Evolutionary conservation across 2,888 invertebrate genomes (phyloP), one percentile per base, ranked within the genome.

Genomic region (Deladenus siricidicola): DNA sequence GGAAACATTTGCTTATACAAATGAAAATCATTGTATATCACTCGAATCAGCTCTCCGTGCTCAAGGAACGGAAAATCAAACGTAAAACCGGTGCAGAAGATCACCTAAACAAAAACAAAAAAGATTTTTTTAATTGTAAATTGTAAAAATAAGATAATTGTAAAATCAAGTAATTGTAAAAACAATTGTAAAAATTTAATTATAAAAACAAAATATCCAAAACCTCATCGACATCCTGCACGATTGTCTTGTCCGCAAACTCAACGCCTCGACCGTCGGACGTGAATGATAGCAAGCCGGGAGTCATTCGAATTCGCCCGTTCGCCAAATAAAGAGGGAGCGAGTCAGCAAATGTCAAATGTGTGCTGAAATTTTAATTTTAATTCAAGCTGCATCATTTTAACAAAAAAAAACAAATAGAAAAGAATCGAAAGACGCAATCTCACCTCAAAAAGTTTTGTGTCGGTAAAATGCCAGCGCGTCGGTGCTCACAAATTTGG

Each of bases 311-410:
- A 21, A 69, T 43, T 10, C 55, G 56, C 3, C 70, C 70, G 14
- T 71, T 75, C 64, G 80, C 73, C 43, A 82, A 78, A 30, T 80
- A 74, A 55, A 78, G 75, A 1, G 80, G 80, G 6, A 82, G 71
- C 29, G 80, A 80, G 63, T 82, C 82, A 59, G 80, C 80, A 56
- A 82, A 64, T 2, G 60, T 62, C 17, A 67, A 63, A 51, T 58
- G 30, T 21, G 58, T 43, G 24, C 58, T 50, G 26, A 43, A 56
- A 14, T 30, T 2, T 1, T 14, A 19, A 59, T 42, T 24, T 42
- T 58, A 28, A 34, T 29, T n/a, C 3, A 48, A 48, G 29, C 17
- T n/a, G 4, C 26, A 47, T 3, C 14, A n/a, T 48, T 14, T 26
- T 14, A n/a, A n/a, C 3, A 3, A 4, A n/a, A 4, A 51, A 4